Base-by-base conservation (phyloP, 2,888 invertebrate species). In the Drosophila rubida region DNA sequence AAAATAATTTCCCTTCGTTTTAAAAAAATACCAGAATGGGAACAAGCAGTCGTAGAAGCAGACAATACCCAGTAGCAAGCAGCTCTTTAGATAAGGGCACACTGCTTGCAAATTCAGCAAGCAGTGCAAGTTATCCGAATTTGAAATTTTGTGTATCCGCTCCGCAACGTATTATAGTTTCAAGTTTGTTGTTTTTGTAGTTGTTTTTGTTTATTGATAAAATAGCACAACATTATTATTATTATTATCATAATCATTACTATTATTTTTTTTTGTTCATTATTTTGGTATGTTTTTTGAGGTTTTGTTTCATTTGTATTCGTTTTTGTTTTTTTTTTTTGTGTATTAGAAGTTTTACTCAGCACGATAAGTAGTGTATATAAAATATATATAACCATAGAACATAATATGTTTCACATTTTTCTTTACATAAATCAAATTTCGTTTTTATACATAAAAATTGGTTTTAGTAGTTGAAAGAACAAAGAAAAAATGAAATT, bases 401-500 rank as follows among this genome's bases (percentile, higher is more conserved):
- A 80, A 76, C 76, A 81, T 82, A 76, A 81, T 82, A 76, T 76
- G 59, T 74, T 81, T 81, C 69, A 84, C 76, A 84, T 76, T 76
- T 78, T 69, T 67, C 70, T 61, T 75, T 75, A 76, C 81, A 78
- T 81, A 74, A 78, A 84, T 81, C 55, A 64, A 78, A 76, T 75
- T 67, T 63, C 51, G 72, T 74, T 71, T 71, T 75, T 79, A 70
- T 75, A 72, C 81, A 81, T 82, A 81, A 84, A 74, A 74, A 70
- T 69, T 58, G 64, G 65, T 68, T 80, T 81, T 76, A 84, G 84
- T 82, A 85, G 67, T 51, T 22, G 32, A 45, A 30, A 53, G 27
- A 35, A 55, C 45, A 55, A 50, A 46, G 39, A 37, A 51, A 69
- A 45, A 64, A 42, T 23, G 42, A 60, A 41, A 58, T 39, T 49